A percentile compares a stretch with the other conserved stretches of the same genome.
These are phyloP conservation scores for Geodia barretti DNA, from an alignment of 37 sponge, comb jelly and placozoan genomes.

Conservation along the genomic window DNA sequence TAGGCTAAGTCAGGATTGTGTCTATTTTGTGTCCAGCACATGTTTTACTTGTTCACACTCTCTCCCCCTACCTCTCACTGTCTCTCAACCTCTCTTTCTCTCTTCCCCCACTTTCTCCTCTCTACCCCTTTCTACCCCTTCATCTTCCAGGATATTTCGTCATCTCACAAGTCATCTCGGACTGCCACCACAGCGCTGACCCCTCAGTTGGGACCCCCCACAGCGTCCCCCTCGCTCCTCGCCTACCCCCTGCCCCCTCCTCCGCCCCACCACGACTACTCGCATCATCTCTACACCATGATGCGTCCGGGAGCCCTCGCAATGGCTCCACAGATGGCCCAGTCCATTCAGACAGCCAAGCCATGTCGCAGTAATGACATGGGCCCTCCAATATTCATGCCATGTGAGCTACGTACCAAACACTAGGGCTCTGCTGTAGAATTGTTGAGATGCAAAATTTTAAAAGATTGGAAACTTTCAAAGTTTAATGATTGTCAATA, in stretches of 20 bases:
- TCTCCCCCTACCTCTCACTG: not conserved
- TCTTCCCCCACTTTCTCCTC: not conserved
- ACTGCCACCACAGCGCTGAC: not conserved
- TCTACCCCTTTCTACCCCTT: not conserved
- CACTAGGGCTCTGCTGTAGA: no score
- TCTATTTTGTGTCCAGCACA: not conserved
- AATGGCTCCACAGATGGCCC: constrained; percentile 7
- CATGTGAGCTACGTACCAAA: constrained; percentile 64
- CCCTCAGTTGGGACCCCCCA: not conserved
- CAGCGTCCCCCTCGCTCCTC: not conserved
- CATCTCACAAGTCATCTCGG: not conserved
- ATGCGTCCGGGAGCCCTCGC: not conserved
- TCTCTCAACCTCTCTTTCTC: not conserved
- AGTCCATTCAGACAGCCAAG: not conserved
- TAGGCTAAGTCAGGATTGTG: no score
- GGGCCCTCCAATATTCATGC: constrained; percentile 76
- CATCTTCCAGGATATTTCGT: not conserved
- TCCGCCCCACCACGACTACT: constrained; percentile 4
- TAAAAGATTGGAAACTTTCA: no score
- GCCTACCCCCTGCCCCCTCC: constrained; percentile 12
- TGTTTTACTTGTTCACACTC: not conserved
- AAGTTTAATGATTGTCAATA: no score
- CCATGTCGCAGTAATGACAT: constrained; percentile 22
- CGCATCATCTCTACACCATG: not conserved
- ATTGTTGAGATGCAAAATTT: no score